Conservation (phyloP, 1,140 invertebrate genomes). For the Brachionus asplanchnoidis region DNA sequence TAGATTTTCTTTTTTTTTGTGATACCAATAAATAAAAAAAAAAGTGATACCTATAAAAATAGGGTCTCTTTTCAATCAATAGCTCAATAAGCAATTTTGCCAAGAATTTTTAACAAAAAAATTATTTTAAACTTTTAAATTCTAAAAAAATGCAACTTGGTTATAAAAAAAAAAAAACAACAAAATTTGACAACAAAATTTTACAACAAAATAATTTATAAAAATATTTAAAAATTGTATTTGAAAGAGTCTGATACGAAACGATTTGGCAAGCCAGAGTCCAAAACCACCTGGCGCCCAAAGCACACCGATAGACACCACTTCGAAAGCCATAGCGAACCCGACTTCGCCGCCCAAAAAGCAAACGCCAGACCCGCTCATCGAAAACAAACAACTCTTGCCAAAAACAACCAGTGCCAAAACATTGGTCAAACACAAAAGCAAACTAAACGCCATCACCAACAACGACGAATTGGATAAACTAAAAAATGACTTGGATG, state of each 20-base stretch:
- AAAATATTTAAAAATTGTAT: background rate
- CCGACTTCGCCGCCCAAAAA: background rate
- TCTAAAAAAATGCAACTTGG: too few species aligned
- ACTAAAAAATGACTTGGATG: background rate
- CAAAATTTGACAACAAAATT: too few species aligned
- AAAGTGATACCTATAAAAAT: too few species aligned
- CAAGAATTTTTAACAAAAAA: too few species aligned
- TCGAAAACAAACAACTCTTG: background rate
- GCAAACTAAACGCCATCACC: background rate
- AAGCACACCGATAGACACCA: background rate
- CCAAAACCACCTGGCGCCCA: background rate
- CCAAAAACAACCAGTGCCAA: background rate
- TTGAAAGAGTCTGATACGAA: conserved; percentile 10
- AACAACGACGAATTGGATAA: conserved; percentile 23
- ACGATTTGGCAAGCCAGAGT: background rate
- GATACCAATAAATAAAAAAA: too few species aligned
- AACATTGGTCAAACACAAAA: background rate
- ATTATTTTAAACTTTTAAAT: too few species aligned
- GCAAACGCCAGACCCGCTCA: background rate
- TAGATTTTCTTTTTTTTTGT: too few species aligned
- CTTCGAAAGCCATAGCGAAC: background rate
- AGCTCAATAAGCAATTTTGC: too few species aligned
- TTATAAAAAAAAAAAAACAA: too few species aligned
- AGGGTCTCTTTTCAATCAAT: too few species aligned
- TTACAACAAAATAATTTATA: too few species aligned